These are phyloP conservation scores for Neoniphon sammara DNA, from an alignment of 2,797 vertebrate species.

Conservation along the genomic window DNA sequence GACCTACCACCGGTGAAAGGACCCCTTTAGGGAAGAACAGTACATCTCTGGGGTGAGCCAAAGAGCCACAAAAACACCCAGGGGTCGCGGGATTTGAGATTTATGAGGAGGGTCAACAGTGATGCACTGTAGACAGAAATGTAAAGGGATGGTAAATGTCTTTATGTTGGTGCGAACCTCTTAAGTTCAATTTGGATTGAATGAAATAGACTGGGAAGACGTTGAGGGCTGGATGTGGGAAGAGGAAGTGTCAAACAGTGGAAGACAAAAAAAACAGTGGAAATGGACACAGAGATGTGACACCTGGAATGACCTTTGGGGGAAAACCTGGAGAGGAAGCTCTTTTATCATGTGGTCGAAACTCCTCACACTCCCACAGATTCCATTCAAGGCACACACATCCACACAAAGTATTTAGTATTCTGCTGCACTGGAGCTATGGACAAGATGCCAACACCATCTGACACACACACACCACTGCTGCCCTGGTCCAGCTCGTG, in stretches of 20 bases:
- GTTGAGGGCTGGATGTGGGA: slow-evolving; percentile 24
- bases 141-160: too few relatives aligned
- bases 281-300: slow-evolving; percentile 26
- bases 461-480: slow-evolving; percentile 29
- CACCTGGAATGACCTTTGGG: slow-evolving; percentile 33
- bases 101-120: slow-evolving; percentile 40
- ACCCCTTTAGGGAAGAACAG: slow-evolving; percentile 54
- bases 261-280: slow-evolving; percentile 14
- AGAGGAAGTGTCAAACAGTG: slow-evolving; percentile 11
- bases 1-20: slow-evolving; percentile 60
- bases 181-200: slow-evolving; percentile 3
- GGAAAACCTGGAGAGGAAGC: background rate
- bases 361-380: slow-evolving; percentile 21
- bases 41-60: slow-evolving; percentile 52
- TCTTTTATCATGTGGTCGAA: slow-evolving; percentile 12
- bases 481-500: slow-evolving; percentile 24
- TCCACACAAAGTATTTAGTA: slow-evolving; percentile 36
- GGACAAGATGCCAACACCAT: slow-evolving; percentile 54
- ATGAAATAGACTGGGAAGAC: slow-evolving; percentile 12
- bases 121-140: slow-evolving; percentile 41
- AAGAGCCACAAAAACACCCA: slow-evolving; percentile 45
- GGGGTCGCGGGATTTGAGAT: slow-evolving; percentile 44
- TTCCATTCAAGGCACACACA: slow-evolving; percentile 11
- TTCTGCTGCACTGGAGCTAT: slow-evolving; percentile 42
- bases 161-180: background rate